These are phyloP conservation scores for Oscheius sp. DNA, from an alignment of 2,888 invertebrate species.

Conservation along the genomic window DNA sequence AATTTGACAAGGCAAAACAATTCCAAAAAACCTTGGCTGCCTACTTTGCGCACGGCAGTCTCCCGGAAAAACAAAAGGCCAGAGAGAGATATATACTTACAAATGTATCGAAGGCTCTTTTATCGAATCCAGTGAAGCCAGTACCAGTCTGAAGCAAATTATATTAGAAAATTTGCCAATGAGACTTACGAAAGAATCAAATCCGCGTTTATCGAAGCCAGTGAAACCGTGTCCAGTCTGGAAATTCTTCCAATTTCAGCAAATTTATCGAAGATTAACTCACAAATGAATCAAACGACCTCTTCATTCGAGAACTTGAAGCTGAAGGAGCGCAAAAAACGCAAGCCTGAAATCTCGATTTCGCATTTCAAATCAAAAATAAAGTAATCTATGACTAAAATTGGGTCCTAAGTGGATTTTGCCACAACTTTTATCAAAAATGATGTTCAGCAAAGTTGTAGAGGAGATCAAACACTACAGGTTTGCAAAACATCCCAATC, in stretches of 20 bases:
- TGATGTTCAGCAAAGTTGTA: too few relatives aligned
- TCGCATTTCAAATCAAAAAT: too few relatives aligned
- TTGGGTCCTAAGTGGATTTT: not conserved
- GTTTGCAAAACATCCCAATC: too few relatives aligned
- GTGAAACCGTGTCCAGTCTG: conserved; percentile 37
- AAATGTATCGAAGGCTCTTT: conserved; percentile 41
- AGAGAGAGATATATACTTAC: too few relatives aligned
- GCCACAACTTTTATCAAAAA: not conserved
- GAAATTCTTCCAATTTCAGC: not conserved
- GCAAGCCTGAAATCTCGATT: conserved; percentile 33
- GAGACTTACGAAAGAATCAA: conserved; percentile 35
- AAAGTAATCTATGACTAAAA: too few relatives aligned
- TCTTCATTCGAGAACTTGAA: conserved; percentile 18
- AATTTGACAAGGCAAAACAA: not conserved
- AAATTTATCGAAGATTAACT: not conserved
- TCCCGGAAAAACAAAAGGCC: too few relatives aligned
- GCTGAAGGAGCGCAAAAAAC: conserved; percentile 38
- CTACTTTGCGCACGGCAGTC: too few relatives aligned
- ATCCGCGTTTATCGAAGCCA: conserved; percentile 42
- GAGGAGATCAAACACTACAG: too few relatives aligned
- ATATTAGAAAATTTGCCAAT: not conserved
- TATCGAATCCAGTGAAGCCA: conserved; percentile 40
- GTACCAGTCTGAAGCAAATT: conserved; percentile 29
- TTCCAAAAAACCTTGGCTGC: too few relatives aligned
- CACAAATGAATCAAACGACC: conserved; percentile 28